Evolutionary conservation across 2,888 invertebrate species (phyloP), one percentile per base, ranked within the genome.

Genomic region (Augochlorella aurata): DNA sequence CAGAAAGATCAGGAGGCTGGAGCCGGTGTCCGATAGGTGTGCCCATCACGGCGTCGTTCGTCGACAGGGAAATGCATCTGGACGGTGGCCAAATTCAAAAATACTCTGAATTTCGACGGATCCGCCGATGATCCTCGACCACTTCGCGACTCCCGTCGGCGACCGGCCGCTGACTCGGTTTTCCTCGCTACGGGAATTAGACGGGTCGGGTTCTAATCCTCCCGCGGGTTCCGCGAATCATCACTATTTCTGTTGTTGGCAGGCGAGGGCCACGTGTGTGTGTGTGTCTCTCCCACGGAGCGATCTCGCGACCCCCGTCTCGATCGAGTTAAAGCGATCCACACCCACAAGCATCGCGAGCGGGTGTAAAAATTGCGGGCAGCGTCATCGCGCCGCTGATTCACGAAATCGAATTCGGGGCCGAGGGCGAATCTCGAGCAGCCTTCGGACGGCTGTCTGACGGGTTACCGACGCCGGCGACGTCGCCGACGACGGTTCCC

Each of bases 11-110:
- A 74, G 50, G 77, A 74, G 47, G 70, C 67, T 21, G 79, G 85
- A 58, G 24, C 14, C 18, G 50, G 5, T 50, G 50, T 50, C 14
- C 12, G 54, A 89, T 84, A 81, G 75, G 38, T 47, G 61, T 77
- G 79, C 86, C 82, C 83, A 61, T 87, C 87, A 79, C 50, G 5
- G 18, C 44, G 80, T 78, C 78, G 72, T 54, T 72, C 69, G 80
- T 74, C 72, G 67, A 76, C 74, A 74, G 77, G 58, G 81, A 88
- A 82, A 83, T 88, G 89, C 87, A 84, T 81, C 87, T 89, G 89
- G 89, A 84, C 74, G 45, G 38, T 58, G 47, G 89, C 89, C 89
- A 89, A 38, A 78, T 79, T 69, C 86, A 85, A 89, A 89, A 89
- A 90, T 90, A 89, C 86, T 79, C 74, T 58, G 74, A 89, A 84